Evolutionary conservation across 2,888 invertebrate genomes (phyloP), one percentile per base, ranked within the genome.

Genomic region (Labia minor): DNA sequence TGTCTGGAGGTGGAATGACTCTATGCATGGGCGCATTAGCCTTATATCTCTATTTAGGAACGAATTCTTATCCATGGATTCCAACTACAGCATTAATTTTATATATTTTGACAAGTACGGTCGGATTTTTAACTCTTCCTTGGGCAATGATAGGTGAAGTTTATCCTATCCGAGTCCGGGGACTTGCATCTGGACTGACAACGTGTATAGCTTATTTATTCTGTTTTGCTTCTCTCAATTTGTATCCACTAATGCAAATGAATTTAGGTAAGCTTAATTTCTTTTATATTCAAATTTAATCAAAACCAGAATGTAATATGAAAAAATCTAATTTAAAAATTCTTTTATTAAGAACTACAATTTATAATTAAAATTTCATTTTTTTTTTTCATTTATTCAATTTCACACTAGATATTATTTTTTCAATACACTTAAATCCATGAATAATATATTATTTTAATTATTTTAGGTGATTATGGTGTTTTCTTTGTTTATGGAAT

Each of bases 91-190:
- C 80, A 14, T 72, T 84, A 1, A 71, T 82, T 8, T 70, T 77
- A 62, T 82, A 81, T 70, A 81, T 83, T 67, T 33, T 69, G 66
- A 76, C 78, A 16, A 81, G 81, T 67, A 81, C 82, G 0, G 68
- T 83, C 1, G 84, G 84, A 0, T 82, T 82, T 69, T 73, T 82
- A 19, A 80, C 81, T 0, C 71, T 84, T 1, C 84, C 84, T 0
- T 84, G 82, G 72, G 82, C 83, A 0, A 79, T 84, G 79, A 74
- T 82, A 0, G 82, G 83, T 1, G 83, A 84, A 71, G 79, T 90
- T 1, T 82, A 88, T 10, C 83, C 83, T 0, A 72, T 77, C 11
- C 79, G 80, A 66, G 79, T 83, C 1, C 78, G 82, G 21, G 83
- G 83, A 1, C 63, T 72, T 16, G 79, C 82, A 0, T 78, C 81